A percentile compares a stretch with the other conserved stretches of the same genome.
Conservation (phyloP, 2,888 invertebrate genomes). For the Arrhopalites spinosus region DNA sequence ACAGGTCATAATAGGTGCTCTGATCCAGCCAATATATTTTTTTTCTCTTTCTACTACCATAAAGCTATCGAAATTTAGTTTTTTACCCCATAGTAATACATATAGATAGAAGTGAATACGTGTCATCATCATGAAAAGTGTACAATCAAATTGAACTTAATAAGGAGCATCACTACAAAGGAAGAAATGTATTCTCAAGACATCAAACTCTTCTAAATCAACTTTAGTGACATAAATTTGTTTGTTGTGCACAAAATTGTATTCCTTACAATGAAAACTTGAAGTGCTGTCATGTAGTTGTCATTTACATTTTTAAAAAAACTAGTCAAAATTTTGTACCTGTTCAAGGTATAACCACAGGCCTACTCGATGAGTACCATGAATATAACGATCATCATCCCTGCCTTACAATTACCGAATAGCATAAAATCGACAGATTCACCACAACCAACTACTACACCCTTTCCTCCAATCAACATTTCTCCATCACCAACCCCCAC, state of each 20-base stretch:
- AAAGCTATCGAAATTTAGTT: not conserved
- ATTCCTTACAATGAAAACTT: no score
- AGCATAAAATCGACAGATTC: slow-evolving; percentile 36
- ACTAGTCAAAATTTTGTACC: not conserved
- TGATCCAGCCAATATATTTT: not conserved
- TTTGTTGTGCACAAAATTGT: no score
- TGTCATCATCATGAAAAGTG: no score
- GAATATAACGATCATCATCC: slow-evolving; percentile 57
- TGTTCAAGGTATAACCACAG: not conserved
- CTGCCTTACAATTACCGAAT: slow-evolving; percentile 48
- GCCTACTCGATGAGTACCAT: slow-evolving; percentile 43
- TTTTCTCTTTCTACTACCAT: not conserved
- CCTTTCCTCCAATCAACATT: slow-evolving; percentile 55
- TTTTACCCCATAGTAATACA: no score
- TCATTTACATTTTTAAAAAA: no score
- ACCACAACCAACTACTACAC: slow-evolving; percentile 53
- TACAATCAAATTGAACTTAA: no score
- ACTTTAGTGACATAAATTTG: no score
- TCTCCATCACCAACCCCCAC: slow-evolving; percentile 52
- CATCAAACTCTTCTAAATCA: no score
- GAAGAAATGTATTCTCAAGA: no score
- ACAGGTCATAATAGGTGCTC: slow-evolving; percentile 22
- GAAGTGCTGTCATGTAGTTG: not conserved
- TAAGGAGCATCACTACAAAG: no score
- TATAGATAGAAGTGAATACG: no score